Evolutionary conservation across 2,888 invertebrate species (phyloP).

Genomic region (Melinopterus prodromus): DNA sequence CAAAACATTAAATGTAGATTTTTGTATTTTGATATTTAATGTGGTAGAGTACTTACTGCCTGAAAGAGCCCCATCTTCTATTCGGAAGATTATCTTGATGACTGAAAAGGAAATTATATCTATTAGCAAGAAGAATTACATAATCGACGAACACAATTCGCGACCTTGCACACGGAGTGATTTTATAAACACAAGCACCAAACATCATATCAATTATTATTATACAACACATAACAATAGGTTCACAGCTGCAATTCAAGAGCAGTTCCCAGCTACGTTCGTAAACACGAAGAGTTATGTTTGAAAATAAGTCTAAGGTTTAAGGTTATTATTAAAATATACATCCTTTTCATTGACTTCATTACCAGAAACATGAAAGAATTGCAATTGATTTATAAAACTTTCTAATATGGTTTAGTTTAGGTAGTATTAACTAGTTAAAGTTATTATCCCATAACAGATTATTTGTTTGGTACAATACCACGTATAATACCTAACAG

Average conservation of each 20-base stretch:
- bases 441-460: too few relatives aligned
- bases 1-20: too few relatives aligned
- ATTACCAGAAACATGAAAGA: too few relatives aligned
- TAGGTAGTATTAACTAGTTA: too few relatives aligned
- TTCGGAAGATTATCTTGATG: constrained; percentile 68
- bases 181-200: neutral
- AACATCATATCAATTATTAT: neutral
- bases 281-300: neutral
- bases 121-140: neutral
- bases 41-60: constrained; percentile 63
- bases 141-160: neutral
- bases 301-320: neutral
- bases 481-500: too few relatives aligned
- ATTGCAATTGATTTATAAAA: too few relatives aligned
- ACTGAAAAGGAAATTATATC: constrained; percentile 55
- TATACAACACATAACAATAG: neutral
- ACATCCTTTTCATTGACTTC: too few relatives aligned
- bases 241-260: neutral
- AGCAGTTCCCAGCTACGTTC: neutral
- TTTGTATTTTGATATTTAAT: neutral
- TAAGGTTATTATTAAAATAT: neutral
- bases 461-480: too few relatives aligned
- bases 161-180: neutral
- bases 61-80: constrained; percentile 72
- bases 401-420: too few relatives aligned